Evolutionary conservation across 1,140 invertebrate species (phyloP), one percentile per base, ranked within the genome.

Genomic region (Platyscapa corneri): DNA sequence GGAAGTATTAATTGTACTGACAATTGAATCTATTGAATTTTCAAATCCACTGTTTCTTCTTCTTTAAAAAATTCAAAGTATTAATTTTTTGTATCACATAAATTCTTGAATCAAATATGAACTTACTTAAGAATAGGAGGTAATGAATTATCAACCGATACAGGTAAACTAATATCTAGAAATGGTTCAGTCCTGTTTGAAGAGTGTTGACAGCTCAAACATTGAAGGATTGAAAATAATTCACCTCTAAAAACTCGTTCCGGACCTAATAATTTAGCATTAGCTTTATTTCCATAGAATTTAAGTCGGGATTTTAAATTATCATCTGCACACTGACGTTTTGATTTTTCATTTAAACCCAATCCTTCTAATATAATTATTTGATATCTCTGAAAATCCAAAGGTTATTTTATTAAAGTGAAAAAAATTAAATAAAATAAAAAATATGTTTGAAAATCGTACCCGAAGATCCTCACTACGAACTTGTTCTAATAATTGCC

Each of bases 141-240:
- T 83, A 96, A 95, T 7, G 95, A 95, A 88, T 96, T 96, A 70
- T 96, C 95, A 16, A 94, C 95, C 65, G 95, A 96, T 16, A 99
- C 96, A 0, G 98, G 98, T 79, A 99, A 93, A 87, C 98, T 99
- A 79, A 99, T 94, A 94, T 99, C 98, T 78, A 99, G 94, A 92
- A 99, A 99, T 87, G 97, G 96, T 93, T 99, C 99, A 84, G 96
- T 96, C 27, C 97, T 94, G 89, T 97, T 96, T 0, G 97, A 98
- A 14, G 96, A 95, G 93, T 98, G 95, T 81, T 96, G 94, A 91
- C 98, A 99, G 77, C 97, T 96, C 89, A 98, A 95, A 93, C 98
- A 99, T 82, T 97, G 95, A 37, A 99, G 93, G 0, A 97, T 98
- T 37, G 97, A 98, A 1, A 99, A 96, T 14, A 99, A 94, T 88